Evolutionary conservation across 2,113 vertebrate genomes (phyloP), one percentile per base, ranked within the genome.

Genomic region (Pseudopipra pipra): DNA sequence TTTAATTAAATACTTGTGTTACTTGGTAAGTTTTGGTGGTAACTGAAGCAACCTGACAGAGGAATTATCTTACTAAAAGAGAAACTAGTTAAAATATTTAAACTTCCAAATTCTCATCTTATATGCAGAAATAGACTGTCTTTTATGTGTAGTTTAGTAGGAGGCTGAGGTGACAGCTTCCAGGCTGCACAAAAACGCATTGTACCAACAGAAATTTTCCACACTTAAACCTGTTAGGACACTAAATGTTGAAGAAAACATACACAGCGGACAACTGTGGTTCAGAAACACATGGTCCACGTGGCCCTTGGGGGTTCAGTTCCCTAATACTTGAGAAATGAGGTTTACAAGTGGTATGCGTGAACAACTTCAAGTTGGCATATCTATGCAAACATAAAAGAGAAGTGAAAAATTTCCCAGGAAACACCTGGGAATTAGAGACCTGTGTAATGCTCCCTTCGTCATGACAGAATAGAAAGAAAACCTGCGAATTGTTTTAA

Each of bases 181-280:
- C 41, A 56, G 27, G 14, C 15, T 63, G 22, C 43, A 43, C 16
- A 51, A 54, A 82, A 83, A 19, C 21, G 0, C 35, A 46, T n/a
- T 17, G 6, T 27, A 51, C 20, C 63, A 68, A 65, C 23, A 76
- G 67, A 73, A 20, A 12, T 74, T 85, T 91, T 28, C 39, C 83
- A 78, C 47, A 43, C 11, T 28, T 33, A 75, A 1, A 74, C 7
- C 30, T 58, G 5, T 68, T 83, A 33, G 27, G 25, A 8, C 39
- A 35, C 12, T 59, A 22, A 67, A 55, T 63, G 20, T 14, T 56
- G 47, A 66, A 51, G 25, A 24, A 89, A 54, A 58, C 0, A 10
- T 12, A 41, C 6, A 56, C 24, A 72, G 23, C 31, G 51, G 55
- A 67, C 27, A 88, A 47, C 0, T 0, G 2, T n/a, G 51, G 77